Evolutionary conservation across 2,113 vertebrate species (phyloP).

Genomic region (Copsychus sechellarum): DNA sequence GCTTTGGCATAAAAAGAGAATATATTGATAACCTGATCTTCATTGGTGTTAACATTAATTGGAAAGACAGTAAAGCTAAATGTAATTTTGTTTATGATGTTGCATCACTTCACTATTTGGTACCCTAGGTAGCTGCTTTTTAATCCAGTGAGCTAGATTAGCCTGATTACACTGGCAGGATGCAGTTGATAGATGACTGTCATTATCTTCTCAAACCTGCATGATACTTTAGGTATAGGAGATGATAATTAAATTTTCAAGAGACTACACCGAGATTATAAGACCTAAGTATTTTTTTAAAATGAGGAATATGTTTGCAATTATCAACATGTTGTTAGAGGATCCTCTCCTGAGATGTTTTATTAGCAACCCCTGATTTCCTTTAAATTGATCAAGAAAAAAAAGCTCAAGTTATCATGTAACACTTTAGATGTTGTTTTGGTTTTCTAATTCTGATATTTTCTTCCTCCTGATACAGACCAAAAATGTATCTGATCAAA

Average conservation of each 20-base stretch:
- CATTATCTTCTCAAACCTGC: conserved; percentile 81
- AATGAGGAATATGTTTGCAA: conserved; percentile 63
- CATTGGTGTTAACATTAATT: conserved; percentile 14
- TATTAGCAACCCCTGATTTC: conserved; percentile 75
- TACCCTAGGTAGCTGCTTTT: conserved; percentile 70
- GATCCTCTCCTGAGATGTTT: conserved; percentile 75
- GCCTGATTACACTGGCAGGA: conserved; percentile 75
- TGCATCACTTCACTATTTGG: conserved; percentile 48
- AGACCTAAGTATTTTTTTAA: conserved; percentile 59
- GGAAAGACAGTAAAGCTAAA: conserved; percentile 26
- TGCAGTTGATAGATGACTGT: conserved; percentile 80
- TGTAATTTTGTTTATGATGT: conserved; percentile 49
- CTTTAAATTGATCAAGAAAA: conserved; percentile 62
- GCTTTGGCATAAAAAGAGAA: neutral
- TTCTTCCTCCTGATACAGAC: conserved; percentile 15
- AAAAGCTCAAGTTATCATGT: conserved; percentile 38
- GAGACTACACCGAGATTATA: conserved; percentile 67
- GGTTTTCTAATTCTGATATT: conserved; percentile 15
- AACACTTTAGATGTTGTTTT: conserved; percentile 50
- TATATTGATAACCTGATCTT: conserved; percentile 26
- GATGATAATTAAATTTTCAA: conserved; percentile 78
- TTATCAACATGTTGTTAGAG: conserved; percentile 75
- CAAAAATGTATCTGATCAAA: conserved; percentile 67
- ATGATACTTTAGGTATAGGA: conserved; percentile 73
- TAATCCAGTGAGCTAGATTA: conserved; percentile 74